Evolutionary conservation across 2,797 vertebrate species (phyloP).

Genomic region (Poecilia gillii): DNA sequence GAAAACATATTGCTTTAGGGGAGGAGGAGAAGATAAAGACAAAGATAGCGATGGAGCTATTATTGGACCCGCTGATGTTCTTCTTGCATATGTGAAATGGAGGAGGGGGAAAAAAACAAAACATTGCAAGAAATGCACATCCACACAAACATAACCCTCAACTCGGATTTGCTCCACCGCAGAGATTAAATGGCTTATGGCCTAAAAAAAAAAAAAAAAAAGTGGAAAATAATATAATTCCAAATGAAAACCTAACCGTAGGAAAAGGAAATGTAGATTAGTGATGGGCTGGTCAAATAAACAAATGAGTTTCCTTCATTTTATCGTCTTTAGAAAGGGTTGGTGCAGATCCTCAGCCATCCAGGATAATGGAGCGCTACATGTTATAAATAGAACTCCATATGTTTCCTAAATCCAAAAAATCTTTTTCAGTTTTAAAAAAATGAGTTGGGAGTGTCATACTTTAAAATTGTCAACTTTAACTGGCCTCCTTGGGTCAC

Average conservation of each 20-base stretch:
- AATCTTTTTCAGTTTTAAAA: background rate
- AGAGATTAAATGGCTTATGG: background rate
- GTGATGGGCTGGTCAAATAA: background rate
- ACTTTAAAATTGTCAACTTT: background rate
- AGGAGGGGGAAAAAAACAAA: slow-evolving; percentile 22
- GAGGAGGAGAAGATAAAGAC: slow-evolving; percentile 60
- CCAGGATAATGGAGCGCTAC: background rate
- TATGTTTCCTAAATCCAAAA: background rate
- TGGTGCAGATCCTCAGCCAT: background rate
- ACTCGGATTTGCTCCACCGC: slow-evolving; percentile 12
- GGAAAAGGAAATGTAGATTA: background rate
- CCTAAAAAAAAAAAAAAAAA: background rate
- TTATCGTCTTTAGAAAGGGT: background rate
- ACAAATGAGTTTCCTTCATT: background rate
- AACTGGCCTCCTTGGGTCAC: background rate
- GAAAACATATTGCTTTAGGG: slow-evolving; percentile 46
- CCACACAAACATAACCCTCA: slow-evolving; percentile 25
- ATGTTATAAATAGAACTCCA: background rate
- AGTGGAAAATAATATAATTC: background rate
- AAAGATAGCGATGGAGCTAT: slow-evolving; percentile 58
- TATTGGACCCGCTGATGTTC: slow-evolving; percentile 48
- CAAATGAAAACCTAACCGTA: background rate
- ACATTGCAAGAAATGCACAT: slow-evolving; percentile 32
- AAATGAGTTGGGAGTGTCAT: background rate
- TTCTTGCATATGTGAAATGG: slow-evolving; percentile 38